A percentile compares a stretch with the other conserved stretches of the same genome.
phyloP scores from a whole-genome alignment of 2,797 vertebrate genomes.

The Enteromius trimaculatus region DNA sequence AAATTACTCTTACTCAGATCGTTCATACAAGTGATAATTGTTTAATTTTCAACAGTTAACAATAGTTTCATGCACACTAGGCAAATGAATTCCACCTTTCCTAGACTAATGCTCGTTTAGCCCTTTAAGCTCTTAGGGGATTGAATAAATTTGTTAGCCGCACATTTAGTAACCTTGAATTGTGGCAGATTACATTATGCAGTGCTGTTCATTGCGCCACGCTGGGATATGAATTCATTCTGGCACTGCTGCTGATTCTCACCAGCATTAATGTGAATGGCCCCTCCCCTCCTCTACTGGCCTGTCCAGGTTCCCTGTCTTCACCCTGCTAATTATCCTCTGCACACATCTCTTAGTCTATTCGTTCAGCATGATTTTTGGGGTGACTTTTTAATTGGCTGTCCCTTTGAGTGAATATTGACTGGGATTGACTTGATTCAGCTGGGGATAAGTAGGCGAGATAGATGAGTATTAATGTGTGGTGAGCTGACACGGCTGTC shows the following conservation, averaged over 20 bases:
- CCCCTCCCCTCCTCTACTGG: conserved; percentile 11
- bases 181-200: conserved; percentile 57
- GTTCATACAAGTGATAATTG: conserved; percentile 29
- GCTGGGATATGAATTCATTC: conserved; percentile 53
- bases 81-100: conserved; percentile 50
- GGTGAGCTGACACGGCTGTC: background rate
- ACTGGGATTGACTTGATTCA: conserved; percentile 28
- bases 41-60: conserved; percentile 33
- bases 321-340: conserved; percentile 49
- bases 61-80: conserved; percentile 44
- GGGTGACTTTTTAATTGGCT: conserved; percentile 33
- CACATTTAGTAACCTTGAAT: conserved; percentile 58
- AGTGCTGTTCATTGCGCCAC: conserved; percentile 33
- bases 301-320: conserved; percentile 41
- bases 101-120: conserved; percentile 50
- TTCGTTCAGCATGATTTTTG: conserved; percentile 11
- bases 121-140: conserved; percentile 50
- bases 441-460: background rate
- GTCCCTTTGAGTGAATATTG: conserved; percentile 20
- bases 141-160: conserved; percentile 55
- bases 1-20: conserved; percentile 16
- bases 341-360: conserved; percentile 28
- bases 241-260: conserved; percentile 45
- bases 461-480: conserved; percentile 18
- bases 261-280: conserved; percentile 46